phyloP scores from a whole-genome alignment of 2,797 vertebrate species.

The Harpagifer antarcticus region DNA sequence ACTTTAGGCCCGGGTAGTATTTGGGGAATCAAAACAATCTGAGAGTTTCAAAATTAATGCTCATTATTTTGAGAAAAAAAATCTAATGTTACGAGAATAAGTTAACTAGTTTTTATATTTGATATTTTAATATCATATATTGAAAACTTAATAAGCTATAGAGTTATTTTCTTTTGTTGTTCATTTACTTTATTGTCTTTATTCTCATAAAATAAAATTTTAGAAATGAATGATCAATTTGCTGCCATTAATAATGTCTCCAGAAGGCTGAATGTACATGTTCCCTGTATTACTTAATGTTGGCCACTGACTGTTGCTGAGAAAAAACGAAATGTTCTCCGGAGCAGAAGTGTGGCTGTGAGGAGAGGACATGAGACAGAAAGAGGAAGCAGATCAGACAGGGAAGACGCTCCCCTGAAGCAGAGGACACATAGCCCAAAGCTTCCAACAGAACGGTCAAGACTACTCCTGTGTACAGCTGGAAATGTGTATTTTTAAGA shows the following conservation, averaged over 20 bases:
- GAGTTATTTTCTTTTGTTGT: not conserved
- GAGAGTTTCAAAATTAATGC: too few species aligned
- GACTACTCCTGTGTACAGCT: conserved; percentile 28
- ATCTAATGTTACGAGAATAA: too few species aligned
- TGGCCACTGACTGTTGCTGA: not conserved
- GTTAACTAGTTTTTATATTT: too few species aligned
- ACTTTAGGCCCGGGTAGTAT: too few species aligned
- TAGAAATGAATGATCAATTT: not conserved
- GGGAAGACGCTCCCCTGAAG: conserved; percentile 26
- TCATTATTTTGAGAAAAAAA: too few species aligned
- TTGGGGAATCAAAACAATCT: too few species aligned
- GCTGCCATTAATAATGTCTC: not conserved
- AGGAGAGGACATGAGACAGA: not conserved
- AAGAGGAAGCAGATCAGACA: conserved; percentile 28
- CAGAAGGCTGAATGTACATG: not conserved
- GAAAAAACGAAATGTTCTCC: not conserved
- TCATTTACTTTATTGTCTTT: not conserved
- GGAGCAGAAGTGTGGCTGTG: conserved; percentile 1
- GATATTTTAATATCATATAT: not conserved
- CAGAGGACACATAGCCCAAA: conserved; percentile 37
- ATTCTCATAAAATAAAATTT: not conserved
- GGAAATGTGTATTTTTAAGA: conserved; percentile 36
- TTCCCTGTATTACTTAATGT: not conserved
- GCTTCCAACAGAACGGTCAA: conserved; percentile 34
- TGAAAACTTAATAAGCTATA: not conserved